These are phyloP conservation scores for Plebejus melissa DNA, from an alignment of 2,888 invertebrate species.

Conservation along the genomic window DNA sequence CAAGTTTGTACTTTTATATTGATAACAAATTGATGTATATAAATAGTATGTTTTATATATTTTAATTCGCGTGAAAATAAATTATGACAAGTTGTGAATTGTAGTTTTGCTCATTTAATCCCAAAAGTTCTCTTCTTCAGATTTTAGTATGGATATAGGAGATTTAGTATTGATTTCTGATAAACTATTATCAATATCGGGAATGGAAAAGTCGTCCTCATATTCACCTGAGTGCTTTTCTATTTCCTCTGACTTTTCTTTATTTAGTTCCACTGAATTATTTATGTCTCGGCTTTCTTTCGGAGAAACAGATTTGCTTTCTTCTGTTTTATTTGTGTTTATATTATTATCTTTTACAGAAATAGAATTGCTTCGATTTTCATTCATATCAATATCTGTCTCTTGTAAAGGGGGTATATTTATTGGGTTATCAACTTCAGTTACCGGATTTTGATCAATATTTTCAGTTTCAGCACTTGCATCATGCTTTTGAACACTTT, in stretches of 20 bases:
- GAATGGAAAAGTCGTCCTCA: conserved; percentile 55
- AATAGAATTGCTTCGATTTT: background rate
- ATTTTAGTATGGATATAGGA: conserved; percentile 53
- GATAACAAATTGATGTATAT: conserved; percentile 50
- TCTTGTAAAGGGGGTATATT: background rate
- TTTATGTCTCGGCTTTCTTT: background rate
- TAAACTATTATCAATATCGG: conserved; percentile 55
- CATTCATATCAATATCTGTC: background rate
- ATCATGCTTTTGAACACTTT: background rate
- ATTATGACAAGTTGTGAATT: conserved; percentile 57
- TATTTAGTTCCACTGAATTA: conserved; percentile 39
- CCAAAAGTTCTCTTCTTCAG: conserved; percentile 64
- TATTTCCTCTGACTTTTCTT: conserved; percentile 40
- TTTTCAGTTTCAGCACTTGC: background rate
- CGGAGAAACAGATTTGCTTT: background rate
- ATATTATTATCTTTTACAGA: background rate
- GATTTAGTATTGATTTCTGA: conserved; percentile 50
- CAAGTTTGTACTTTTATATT: conserved; percentile 76
- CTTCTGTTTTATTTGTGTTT: background rate
- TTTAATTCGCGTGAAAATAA: conserved; percentile 65
- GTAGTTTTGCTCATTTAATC: conserved; percentile 51
- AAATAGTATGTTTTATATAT: conserved; percentile 61
- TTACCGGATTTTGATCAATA: background rate
- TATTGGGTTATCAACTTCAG: background rate
- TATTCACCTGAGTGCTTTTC: conserved; percentile 45